These are phyloP conservation scores for Fulica atra DNA, from an alignment of 2,113 vertebrate genomes.

Conservation along the genomic window DNA sequence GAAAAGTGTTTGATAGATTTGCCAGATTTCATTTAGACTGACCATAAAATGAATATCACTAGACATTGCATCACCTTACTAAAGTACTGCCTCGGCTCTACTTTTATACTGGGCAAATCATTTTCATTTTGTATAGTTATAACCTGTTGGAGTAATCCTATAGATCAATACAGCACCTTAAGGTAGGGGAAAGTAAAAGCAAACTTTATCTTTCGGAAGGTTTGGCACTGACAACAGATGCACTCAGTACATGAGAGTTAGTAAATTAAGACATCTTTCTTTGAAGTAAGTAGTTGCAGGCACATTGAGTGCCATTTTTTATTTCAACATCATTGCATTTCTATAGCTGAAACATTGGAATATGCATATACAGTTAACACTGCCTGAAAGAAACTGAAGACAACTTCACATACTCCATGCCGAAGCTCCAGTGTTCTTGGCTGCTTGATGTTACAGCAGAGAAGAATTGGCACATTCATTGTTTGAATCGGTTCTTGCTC, in stretches of 20 bases:
- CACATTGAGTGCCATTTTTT: not conserved
- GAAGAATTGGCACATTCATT: not conserved
- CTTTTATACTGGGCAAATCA: not conserved
- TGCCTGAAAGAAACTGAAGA: not conserved
- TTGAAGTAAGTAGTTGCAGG: not conserved
- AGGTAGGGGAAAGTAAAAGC: not conserved
- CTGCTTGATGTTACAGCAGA: not conserved
- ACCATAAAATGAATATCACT: not conserved
- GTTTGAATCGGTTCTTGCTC: not conserved
- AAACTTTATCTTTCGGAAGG: not conserved
- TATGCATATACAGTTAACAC: not conserved
- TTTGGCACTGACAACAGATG: not conserved
- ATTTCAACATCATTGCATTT: not conserved
- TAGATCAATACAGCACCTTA: not conserved
- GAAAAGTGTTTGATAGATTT: not conserved
- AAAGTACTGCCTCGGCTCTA: not conserved
- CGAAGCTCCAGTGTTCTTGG: not conserved
- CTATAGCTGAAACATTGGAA: not conserved
- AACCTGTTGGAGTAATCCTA: not conserved
- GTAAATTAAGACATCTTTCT: not conserved
- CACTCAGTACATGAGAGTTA: not conserved
- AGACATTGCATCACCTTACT: not conserved
- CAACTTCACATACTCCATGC: not conserved
- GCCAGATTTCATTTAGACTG: not conserved
- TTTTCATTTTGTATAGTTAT: not conserved